Evolutionary conservation across 2,888 invertebrate genomes (phyloP), one percentile per base, ranked within the genome.

Genomic region (Panopea generosa): DNA sequence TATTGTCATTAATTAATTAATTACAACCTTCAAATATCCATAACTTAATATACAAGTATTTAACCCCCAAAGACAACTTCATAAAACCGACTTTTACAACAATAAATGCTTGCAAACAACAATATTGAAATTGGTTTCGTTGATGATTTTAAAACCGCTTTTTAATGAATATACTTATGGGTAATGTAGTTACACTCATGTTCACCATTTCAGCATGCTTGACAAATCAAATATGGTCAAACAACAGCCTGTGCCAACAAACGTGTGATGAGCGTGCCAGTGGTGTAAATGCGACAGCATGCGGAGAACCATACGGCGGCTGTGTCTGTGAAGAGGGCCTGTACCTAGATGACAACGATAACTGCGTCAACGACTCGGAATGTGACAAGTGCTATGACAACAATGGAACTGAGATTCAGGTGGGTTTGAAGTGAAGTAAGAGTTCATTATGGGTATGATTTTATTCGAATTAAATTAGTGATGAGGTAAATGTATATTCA

Each of bases 351-450:
- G 65, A 65, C 2, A 43, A 47, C 18, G 69, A 62, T 2, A 55
- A 38, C 16, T 75, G 75, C 43, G 69, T 75, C 7, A 53, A 53
- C 29, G 50, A 33, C 14, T 33, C 27, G 24, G 50, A 40, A 18
- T 75, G 75, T 26, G 61, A 75, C 22, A 52, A 43, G 1, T 75
- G 75, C 26, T 22, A 38, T 26, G 11, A 65, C n/a, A 61, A 75
- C 52, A n/a, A n/a, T n/a, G 69, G 75, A 38, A 50, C 40, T 11
- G 60, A 26, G 33, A 43, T 59, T 20, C 24, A 59, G 65, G 75
- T 69, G 22, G 6, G n/a, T 47, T 18, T 55, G n/a, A n/a, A n/a
- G n/a, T n/a, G n/a, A n/a, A n/a, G n/a, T n/a, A n/a, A n/a, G n/a
- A n/a, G n/a, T n/a, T n/a, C n/a, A n/a, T n/a, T n/a, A n/a, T n/a